Percentiles rank a stretch among this genome's conserved stretches.
phyloP scores from a whole-genome alignment of 2,888 invertebrate species.

The Plusia festucae region DNA sequence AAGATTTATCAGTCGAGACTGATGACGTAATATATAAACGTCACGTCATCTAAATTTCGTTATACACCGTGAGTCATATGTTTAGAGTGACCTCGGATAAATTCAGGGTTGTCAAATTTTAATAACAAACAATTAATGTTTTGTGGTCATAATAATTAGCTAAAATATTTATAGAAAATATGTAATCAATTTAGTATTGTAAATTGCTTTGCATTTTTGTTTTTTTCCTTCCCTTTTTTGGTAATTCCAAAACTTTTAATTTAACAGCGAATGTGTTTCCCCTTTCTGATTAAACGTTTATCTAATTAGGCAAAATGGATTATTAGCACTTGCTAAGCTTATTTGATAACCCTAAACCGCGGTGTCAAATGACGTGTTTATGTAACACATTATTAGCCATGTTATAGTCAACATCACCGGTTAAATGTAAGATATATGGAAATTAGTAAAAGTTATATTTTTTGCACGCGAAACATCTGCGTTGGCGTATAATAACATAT shows the following conservation, averaged over 20 bases:
- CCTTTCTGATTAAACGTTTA: background rate
- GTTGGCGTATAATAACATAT: constrained; percentile 62
- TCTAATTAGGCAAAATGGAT: background rate
- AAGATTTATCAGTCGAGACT: constrained; percentile 38
- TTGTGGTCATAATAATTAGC: background rate
- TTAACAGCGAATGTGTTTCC: background rate
- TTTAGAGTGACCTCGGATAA: constrained; percentile 67
- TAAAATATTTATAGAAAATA: background rate
- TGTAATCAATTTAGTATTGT: background rate
- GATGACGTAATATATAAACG: constrained; percentile 52
- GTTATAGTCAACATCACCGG: constrained; percentile 64
- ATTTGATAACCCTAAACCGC: constrained; percentile 23
- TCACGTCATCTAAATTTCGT: constrained; percentile 59
- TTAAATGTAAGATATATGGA: constrained; percentile 66
- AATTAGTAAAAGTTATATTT: constrained; percentile 69
- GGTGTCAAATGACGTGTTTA: constrained; percentile 59
- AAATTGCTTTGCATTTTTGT: background rate
- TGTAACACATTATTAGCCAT: constrained; percentile 59
- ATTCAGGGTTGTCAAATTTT: constrained; percentile 42
- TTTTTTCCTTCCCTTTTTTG: background rate
- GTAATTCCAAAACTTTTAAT: background rate
- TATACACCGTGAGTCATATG: constrained; percentile 70
- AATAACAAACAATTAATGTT: background rate
- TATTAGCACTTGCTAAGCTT: background rate
- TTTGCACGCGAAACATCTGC: constrained; percentile 50